A percentile compares a stretch with the other conserved stretches of the same genome.
These are phyloP conservation scores for Anoncus sp. DNA, from an alignment of 2,888 invertebrate species.

Conservation along the genomic window DNA sequence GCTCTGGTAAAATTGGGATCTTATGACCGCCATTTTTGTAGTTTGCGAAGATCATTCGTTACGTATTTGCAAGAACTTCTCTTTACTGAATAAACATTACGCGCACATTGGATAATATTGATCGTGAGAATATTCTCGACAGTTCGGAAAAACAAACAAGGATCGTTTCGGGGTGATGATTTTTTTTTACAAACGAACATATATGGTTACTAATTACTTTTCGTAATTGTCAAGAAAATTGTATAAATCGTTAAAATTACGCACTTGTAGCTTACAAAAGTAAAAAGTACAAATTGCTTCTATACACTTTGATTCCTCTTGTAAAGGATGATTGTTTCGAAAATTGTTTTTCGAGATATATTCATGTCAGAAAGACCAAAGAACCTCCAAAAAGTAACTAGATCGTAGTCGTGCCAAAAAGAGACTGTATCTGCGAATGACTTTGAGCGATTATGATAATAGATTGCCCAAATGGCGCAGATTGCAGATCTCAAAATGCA, in stretches of 20 bases:
- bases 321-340: not conserved
- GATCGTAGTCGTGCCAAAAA: no score
- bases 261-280: not conserved
- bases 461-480: no score
- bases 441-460: no score
- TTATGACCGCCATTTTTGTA: slow-evolving; percentile 35
- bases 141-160: slow-evolving; percentile 20
- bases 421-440: no score
- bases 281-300: not conserved
- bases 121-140: not conserved
- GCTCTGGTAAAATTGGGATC: slow-evolving; percentile 25
- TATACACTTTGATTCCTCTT: not conserved
- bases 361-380: no score
- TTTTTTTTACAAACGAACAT: slow-evolving; percentile 2
- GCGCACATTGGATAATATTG: not conserved
- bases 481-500: no score
- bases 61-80: slow-evolving; percentile 6
- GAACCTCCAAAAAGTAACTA: no score
- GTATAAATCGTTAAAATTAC: not conserved
- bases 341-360: no score
- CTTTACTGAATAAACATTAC: slow-evolving; percentile 2
- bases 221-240: not conserved
- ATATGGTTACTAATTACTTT: not conserved
- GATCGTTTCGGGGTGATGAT: slow-evolving; percentile 13
- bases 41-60: slow-evolving; percentile 29